phyloP scores from a whole-genome alignment of 2,113 vertebrate species.

The Phaethornis superciliosus region DNA sequence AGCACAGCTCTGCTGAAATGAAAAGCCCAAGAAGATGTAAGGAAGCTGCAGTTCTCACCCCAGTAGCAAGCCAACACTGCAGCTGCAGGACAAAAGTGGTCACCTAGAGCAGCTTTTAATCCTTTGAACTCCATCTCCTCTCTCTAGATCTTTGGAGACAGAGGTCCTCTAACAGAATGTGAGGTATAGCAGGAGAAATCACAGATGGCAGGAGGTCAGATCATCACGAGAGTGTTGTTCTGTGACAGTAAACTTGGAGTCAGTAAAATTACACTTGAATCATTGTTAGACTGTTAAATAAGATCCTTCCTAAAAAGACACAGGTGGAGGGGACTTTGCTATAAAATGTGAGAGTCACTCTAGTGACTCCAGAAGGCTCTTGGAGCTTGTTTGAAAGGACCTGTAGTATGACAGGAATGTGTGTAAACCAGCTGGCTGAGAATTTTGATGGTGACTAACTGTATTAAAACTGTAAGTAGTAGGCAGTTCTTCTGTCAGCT shows the following conservation, averaged over 20 bases:
- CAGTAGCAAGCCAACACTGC: background rate
- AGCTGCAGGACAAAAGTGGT: background rate
- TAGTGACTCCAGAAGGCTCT: background rate
- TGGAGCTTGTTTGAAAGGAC: background rate
- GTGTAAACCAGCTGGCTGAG: background rate
- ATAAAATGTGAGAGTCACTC: background rate
- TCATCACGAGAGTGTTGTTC: background rate
- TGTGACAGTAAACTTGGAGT: rapidly evolving
- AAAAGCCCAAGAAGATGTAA: background rate
- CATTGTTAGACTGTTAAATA: background rate
- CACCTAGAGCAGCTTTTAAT: background rate
- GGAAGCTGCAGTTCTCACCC: background rate
- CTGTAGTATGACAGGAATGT: background rate
- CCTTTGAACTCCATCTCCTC: background rate
- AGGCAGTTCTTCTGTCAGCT: background rate
- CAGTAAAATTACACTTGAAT: background rate
- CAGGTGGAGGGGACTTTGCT: background rate
- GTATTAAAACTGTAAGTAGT: background rate
- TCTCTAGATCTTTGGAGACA: background rate
- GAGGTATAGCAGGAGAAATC: background rate
- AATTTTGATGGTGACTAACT: background rate
- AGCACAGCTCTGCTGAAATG: background rate
- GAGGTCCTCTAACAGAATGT: background rate
- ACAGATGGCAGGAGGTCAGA: background rate
- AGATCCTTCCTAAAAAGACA: background rate